These are phyloP conservation scores for Chaenogobius annularis DNA, from an alignment of 2,113 vertebrate species.

Conservation along the genomic window DNA sequence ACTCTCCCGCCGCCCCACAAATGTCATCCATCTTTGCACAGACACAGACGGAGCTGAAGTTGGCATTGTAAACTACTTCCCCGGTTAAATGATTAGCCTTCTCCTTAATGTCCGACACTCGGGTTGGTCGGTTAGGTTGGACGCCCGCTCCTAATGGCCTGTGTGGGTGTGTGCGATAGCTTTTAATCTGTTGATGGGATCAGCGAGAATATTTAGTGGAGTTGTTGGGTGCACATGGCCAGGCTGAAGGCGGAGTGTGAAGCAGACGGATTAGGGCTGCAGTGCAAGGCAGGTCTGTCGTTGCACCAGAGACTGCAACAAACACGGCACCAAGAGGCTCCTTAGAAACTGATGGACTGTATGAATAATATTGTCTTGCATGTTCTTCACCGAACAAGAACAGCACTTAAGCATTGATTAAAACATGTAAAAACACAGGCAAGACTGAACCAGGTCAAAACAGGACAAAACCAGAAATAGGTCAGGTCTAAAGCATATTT, in stretches of 20 bases:
- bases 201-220: constrained; percentile 33
- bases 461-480: no score
- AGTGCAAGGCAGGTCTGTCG: constrained; percentile 32
- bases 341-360: neutral
- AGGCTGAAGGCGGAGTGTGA: constrained; percentile 21
- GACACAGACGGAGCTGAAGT: neutral
- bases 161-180: constrained; percentile 20
- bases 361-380: no score
- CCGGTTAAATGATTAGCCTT: constrained; percentile 3
- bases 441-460: no score
- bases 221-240: neutral
- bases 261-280: constrained; percentile 36
- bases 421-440: no score
- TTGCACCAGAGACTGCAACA: constrained; percentile 18
- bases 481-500: no score
- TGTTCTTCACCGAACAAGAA: neutral
- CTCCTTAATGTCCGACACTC: neutral
- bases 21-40: constrained; percentile 6
- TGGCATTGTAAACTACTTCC: neutral
- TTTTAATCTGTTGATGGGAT: constrained; percentile 39
- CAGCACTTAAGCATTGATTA: no score
- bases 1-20: constrained; percentile 8
- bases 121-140: neutral
- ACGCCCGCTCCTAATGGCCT: neutral
- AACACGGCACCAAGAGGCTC: neutral